Evolutionary conservation across 2,888 invertebrate genomes (phyloP).

Genomic region (Exephanes ischioxanthus): DNA sequence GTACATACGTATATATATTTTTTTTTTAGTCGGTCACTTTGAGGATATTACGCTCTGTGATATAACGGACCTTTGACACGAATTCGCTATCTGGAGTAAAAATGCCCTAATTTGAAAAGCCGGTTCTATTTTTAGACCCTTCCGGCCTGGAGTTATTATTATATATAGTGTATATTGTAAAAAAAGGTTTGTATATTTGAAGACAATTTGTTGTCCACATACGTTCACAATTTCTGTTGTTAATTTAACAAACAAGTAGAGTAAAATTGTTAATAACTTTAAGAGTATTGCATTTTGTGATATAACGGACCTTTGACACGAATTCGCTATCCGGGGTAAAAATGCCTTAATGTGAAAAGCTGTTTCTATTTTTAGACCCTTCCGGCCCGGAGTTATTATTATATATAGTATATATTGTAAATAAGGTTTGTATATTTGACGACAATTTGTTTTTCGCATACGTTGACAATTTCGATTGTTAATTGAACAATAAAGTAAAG

Average conservation of each 20-base stretch:
- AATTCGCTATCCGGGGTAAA: constrained; percentile 2
- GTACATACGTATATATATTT: not conserved
- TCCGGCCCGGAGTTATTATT: not conserved
- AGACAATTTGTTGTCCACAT: not conserved
- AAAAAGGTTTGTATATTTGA: not conserved
- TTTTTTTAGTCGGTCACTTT: not conserved
- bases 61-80: constrained; percentile 42
- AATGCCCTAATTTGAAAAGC: not conserved
- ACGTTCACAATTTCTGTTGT: no score
- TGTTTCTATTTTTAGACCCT: not conserved
- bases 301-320: constrained; percentile 38
- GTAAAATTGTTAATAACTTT: not conserved
- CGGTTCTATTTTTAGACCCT: not conserved
- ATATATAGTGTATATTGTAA: not conserved
- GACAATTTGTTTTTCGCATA: not conserved
- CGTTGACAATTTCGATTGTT: no score
- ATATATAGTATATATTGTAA: not conserved
- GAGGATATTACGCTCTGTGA: constrained; percentile 23
- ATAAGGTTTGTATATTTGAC: not conserved
- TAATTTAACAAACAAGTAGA: not conserved
- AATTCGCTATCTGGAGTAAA: constrained; percentile 19
- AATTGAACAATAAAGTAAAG: not conserved
- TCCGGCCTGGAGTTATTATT: not conserved
- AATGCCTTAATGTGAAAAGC: not conserved
- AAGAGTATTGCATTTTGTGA: constrained; percentile 9